Evolutionary conservation across 2,888 invertebrate species (phyloP), one percentile per base, ranked within the genome.

Genomic region (Halocaridina rubra): DNA sequence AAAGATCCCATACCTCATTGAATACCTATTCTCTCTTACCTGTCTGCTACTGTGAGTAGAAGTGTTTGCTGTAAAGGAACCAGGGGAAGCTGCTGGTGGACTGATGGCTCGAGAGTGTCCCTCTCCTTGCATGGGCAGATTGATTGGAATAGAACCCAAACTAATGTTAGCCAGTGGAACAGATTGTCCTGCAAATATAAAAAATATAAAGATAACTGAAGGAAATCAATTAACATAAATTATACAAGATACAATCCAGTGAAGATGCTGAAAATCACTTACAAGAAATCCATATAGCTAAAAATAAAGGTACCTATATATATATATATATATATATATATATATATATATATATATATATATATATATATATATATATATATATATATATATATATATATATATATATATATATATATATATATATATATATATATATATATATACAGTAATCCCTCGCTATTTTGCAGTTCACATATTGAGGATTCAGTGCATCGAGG

Each of bases 11-110:
- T n/a, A 53, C 1, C 53, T 3, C n/a, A 13, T n/a, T 53, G 53
- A 53, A 53, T 53, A n/a, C 53, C 2, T 1, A 13, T 1, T 1
- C 53, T 10, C 30, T 13, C 69, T 13, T 30, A 81, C 81, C 81
- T 75, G 81, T 32, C 81, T 67, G 59, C 19, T 57, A 39, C 24
- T 76, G 81, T 67, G 81, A 46, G 30, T 46, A 8, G 30, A 30
- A 24, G 27, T 19, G 19, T 3, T 53, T n/a, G 46, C 22, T 19
- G 78, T 22, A 61, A 78, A 75, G 16, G 76, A 53, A 24, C 32
- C 72, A 2, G 81, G 61, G 57, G 76, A 81, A 19, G 74, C 72
- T 0, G 64, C 57, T 1, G 81, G 81, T 3, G 53, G 76, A 53
- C 76, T 81, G 53, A 69, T 53, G 10, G 53, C 19, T 10, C 81